Percentiles rank a stretch among this genome's conserved stretches.
Evolutionary conservation across 2,888 invertebrate species (phyloP).

Genomic region (Thera britannica): DNA sequence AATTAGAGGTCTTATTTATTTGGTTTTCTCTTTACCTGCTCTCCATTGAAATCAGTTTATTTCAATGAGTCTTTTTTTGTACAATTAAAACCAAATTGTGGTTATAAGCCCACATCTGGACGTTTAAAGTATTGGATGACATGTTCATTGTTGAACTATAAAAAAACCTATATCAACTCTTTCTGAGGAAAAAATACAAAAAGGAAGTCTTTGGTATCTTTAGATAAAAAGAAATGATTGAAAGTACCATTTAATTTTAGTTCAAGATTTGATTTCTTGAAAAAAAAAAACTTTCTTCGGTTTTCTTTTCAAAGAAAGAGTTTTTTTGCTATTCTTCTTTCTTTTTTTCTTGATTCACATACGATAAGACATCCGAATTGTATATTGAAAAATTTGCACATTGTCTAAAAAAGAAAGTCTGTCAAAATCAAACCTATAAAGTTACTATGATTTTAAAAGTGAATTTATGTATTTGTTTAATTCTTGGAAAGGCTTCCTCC

Average conservation of each 20-base stretch:
- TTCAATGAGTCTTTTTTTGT: constrained; percentile 52
- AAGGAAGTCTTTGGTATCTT: constrained; percentile 13
- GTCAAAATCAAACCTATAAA: too few relatives aligned
- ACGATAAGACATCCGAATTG: too few relatives aligned
- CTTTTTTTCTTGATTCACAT: neutral
- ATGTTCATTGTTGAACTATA: constrained; percentile 54
- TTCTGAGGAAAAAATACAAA: constrained; percentile 35
- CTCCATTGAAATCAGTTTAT: constrained; percentile 35
- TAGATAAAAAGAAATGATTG: constrained; percentile 12
- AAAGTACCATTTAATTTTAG: constrained; percentile 10
- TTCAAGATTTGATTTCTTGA: neutral
- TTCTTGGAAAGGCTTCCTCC: constrained; percentile 30
- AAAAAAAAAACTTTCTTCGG: too few relatives aligned
- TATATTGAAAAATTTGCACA: too few relatives aligned
- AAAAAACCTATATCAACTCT: constrained; percentile 47
- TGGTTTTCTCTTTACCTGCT: constrained; percentile 43
- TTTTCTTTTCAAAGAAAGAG: neutral
- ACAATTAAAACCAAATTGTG: constrained; percentile 69
- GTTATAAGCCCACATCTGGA: constrained; percentile 65
- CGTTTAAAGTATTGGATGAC: constrained; percentile 61
- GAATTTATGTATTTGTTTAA: constrained; percentile 4
- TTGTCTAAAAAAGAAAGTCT: too few relatives aligned
- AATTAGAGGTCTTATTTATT: constrained; percentile 16
- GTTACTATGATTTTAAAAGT: neutral
- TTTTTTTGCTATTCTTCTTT: neutral